Base-by-base conservation (phyloP, 2,797 vertebrate genomes). In the Pipistrellus kuhlii region DNA sequence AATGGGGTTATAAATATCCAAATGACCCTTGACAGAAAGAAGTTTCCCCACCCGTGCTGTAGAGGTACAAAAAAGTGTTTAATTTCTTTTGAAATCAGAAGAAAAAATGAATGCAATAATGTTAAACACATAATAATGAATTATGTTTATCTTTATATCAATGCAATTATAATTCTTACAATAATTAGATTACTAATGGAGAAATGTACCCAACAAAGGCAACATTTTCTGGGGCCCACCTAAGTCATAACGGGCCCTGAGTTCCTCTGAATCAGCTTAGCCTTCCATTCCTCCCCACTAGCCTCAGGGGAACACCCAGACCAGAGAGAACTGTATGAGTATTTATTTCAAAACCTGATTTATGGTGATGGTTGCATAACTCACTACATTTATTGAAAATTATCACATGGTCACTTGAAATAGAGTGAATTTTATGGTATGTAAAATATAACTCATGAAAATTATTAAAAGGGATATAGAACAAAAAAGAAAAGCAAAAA, bases 341-440 rank as follows among this genome's bases (percentile, higher is more conserved):
- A 90, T 75, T 91, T 72, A 81, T 72, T 86, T 85, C n/a, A 86
- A 96, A 83, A 38, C 0, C 3, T 88, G 32, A 81, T 81, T 91
- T 92, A 69, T 48, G 46, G 13, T 75, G 48, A 90, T 59, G 18
- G 46, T n/a, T 76, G 38, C 12, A 32, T 25, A 88, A 84, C 38
- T 88, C 77, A 83, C 15, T 90, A 76, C 71, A 90, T 69, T 62
- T 59, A 81, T 20, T 66, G 90, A 83, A 91, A 87, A 41, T 41
- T 20, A 30, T 68, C 73, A 94, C 91, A n/a, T 48, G 55, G 9
- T 90, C 27, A 71, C 14, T 73, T 86, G 51, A 77, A 78, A 71
- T 64, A 62, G 20, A 30, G 30, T 76, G 12, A 64, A 92, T 71
- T 78, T 85, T 77, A 88, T 90, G 2, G 23, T 80, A 38, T 38